These are phyloP conservation scores for Ostrea denselamellosa DNA, from an alignment of 1,140 invertebrate genomes.

Conservation along the genomic window DNA sequence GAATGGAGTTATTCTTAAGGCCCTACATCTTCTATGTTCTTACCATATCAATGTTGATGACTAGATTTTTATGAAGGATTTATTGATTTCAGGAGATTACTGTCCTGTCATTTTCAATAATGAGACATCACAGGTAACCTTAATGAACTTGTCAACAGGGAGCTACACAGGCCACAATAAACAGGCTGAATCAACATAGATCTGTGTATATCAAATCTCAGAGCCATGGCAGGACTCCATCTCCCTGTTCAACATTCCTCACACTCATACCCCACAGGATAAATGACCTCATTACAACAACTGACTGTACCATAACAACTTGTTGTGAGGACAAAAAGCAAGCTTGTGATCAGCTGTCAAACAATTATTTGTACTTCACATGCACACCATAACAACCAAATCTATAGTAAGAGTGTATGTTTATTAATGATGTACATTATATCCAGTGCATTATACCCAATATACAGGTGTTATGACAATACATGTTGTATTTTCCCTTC, in stretches of 20 bases:
- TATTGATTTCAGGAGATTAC: conserved; percentile 11
- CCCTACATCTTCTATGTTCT: too few relatives aligned
- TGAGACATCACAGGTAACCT: background rate
- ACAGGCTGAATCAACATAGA: background rate
- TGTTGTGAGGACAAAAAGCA: background rate
- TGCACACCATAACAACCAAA: background rate
- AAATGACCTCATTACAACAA: conserved; percentile 27
- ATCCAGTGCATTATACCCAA: too few relatives aligned
- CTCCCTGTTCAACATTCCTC: background rate
- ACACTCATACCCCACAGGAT: background rate
- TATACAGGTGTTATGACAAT: too few relatives aligned
- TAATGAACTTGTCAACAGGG: background rate
- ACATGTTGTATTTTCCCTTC: too few relatives aligned
- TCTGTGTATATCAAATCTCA: background rate
- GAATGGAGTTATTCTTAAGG: too few relatives aligned
- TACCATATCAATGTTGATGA: background rate
- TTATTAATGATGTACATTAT: too few relatives aligned
- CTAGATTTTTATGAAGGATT: background rate
- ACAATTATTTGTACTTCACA: background rate
- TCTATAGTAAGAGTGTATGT: too few relatives aligned
- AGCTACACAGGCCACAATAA: background rate
- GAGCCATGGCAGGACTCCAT: background rate
- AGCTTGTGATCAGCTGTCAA: conserved; percentile 21
- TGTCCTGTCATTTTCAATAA: background rate
- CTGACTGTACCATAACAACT: background rate